phyloP scores from a whole-genome alignment of 2,888 invertebrate genomes.

The Sipha maydis region DNA sequence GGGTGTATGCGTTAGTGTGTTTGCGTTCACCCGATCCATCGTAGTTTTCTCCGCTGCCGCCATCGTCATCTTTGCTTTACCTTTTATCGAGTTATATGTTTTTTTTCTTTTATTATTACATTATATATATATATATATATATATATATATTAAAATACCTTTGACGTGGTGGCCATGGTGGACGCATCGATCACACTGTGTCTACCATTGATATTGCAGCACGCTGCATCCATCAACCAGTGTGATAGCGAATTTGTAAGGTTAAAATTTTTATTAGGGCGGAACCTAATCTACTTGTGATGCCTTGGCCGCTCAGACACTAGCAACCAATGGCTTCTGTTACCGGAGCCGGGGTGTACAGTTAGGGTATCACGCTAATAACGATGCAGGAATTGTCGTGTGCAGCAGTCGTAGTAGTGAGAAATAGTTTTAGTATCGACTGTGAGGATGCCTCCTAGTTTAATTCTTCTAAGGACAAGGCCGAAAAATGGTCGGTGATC shows the following conservation, averaged over 20 bases:
- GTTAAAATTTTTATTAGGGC: constrained; percentile 23
- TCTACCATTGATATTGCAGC: not conserved
- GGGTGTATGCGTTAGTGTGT: too few relatives aligned
- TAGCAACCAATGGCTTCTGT: not conserved
- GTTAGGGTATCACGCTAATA: not conserved
- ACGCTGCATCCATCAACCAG: constrained; percentile 11
- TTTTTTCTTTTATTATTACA: constrained; percentile 33
- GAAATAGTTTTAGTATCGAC: too few relatives aligned
- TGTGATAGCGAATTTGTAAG: not conserved
- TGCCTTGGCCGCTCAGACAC: too few relatives aligned
- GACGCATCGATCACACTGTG: constrained; percentile 45
- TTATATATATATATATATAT: constrained; percentile 17
- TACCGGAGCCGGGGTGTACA: not conserved
- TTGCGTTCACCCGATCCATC: not conserved
- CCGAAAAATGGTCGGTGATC: too few relatives aligned
- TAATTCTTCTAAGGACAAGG: too few relatives aligned
- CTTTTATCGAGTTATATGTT: constrained; percentile 29
- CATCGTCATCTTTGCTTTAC: not conserved
- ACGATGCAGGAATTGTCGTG: not conserved
- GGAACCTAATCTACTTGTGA: constrained; percentile 33
- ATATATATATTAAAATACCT: constrained; percentile 10
- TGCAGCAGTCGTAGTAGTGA: too few relatives aligned
- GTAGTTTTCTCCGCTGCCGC: not conserved
- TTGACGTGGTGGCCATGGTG: not conserved
- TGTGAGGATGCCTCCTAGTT: too few relatives aligned